phyloP scores from a whole-genome alignment of 2,113 vertebrate species.

The Neomonachus schauinslandi region DNA sequence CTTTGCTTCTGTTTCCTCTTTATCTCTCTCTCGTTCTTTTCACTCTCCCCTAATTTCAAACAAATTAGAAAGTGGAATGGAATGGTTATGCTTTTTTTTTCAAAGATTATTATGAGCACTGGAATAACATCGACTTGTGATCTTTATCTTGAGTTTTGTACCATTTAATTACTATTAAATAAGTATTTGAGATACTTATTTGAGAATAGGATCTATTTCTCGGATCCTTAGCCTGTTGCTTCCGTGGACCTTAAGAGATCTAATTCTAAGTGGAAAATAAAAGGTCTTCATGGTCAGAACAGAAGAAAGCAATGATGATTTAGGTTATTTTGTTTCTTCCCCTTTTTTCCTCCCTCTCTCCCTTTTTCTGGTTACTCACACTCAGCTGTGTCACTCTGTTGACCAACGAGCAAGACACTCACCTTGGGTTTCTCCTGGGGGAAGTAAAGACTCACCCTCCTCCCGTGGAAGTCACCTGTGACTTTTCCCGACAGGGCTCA shows the following conservation, averaged over 20 bases:
- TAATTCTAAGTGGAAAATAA: background rate
- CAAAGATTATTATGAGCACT: background rate
- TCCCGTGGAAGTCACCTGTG: background rate
- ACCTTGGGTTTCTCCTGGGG: background rate
- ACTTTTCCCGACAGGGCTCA: background rate
- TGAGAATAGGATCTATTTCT: background rate
- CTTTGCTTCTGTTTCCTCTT: background rate
- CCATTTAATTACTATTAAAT: background rate
- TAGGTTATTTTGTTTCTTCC: background rate
- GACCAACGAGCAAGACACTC: background rate
- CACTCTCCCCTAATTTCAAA: background rate
- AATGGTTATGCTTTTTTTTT: background rate
- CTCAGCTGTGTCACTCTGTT: slow-evolving; percentile 23
- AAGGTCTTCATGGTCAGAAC: background rate
- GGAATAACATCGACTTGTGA: background rate
- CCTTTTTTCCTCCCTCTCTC: background rate
- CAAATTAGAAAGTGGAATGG: background rate
- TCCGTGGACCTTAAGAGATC: background rate
- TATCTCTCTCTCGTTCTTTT: background rate
- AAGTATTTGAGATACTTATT: background rate
- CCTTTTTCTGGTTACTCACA: background rate
- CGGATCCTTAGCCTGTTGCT: background rate
- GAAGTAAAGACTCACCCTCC: background rate
- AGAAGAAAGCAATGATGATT: background rate
- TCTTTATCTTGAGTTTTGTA: background rate